Evolutionary conservation across 2,888 invertebrate species (phyloP).

Genomic region (Macropis europaea): DNA sequence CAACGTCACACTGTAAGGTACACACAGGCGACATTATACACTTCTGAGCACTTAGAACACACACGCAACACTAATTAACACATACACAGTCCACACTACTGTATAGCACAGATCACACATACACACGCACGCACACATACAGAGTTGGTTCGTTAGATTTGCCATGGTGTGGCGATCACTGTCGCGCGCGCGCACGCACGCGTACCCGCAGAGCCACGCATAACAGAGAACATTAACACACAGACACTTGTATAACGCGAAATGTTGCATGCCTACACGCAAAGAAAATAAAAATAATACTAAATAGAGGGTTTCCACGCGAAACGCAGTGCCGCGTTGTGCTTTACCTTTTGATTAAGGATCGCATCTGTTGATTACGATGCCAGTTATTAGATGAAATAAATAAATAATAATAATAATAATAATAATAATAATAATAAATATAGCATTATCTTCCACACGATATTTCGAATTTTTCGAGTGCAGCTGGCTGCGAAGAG

Average conservation of each 20-base stretch:
- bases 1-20: too few relatives aligned
- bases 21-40: too few relatives aligned
- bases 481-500: conserved; percentile 78
- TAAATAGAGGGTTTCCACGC: conserved; percentile 35
- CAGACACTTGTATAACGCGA: conserved; percentile 43
- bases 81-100: too few relatives aligned
- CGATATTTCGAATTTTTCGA: conserved; percentile 47
- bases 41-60: too few relatives aligned
- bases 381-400: conserved; percentile 27
- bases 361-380: conserved; percentile 36
- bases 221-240: conserved; percentile 28
- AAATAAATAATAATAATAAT: too few relatives aligned
- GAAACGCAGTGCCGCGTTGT: conserved; percentile 51
- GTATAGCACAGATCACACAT: too few relatives aligned
- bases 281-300: neutral
- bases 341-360: conserved; percentile 45
- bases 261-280: conserved; percentile 57
- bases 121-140: neutral
- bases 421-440: too few relatives aligned
- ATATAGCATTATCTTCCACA: conserved; percentile 62
- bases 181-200: neutral
- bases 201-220: conserved; percentile 5
- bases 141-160: too few relatives aligned
- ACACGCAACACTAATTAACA: too few relatives aligned
- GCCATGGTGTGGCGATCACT: too few relatives aligned